These are phyloP conservation scores for Ganaspis sp. DNA, from an alignment of 1,140 invertebrate genomes.

Conservation along the genomic window DNA sequence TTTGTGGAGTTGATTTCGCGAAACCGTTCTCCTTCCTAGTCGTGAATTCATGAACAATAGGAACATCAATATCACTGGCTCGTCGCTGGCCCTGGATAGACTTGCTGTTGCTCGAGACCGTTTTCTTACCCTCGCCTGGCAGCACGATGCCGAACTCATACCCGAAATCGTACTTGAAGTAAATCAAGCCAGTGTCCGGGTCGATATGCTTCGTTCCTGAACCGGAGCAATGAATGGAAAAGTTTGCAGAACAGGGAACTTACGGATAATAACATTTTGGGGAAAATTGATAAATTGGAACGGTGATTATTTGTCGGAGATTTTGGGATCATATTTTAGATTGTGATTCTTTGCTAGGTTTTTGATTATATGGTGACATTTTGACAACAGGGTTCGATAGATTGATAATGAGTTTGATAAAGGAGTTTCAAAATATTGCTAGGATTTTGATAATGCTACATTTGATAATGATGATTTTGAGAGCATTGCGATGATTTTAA, in stretches of 20 bases:
- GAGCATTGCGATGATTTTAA: no score
- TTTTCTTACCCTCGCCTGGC: constrained; percentile 81
- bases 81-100: constrained; percentile 76
- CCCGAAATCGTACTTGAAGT: constrained; percentile 90
- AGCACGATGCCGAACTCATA: constrained; percentile 87
- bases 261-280: no score
- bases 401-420: no score
- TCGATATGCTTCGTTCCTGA: constrained; percentile 86
- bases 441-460: no score
- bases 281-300: no score
- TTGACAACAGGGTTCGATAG: no score
- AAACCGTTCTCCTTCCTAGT: constrained; percentile 66
- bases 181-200: constrained; percentile 86
- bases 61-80: constrained; percentile 79
- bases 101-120: constrained; percentile 73
- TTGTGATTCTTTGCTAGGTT: no score
- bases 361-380: no score
- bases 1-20: constrained; percentile 46
- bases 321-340: no score
- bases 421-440: no score
- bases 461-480: no score
- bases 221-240: constrained; percentile 26
- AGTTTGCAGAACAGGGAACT: not conserved
- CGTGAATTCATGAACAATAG: constrained; percentile 80
- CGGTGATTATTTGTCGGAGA: no score